Base-by-base conservation (phyloP, 2,113 vertebrate species). In the Tonatia bakeri region DNA sequence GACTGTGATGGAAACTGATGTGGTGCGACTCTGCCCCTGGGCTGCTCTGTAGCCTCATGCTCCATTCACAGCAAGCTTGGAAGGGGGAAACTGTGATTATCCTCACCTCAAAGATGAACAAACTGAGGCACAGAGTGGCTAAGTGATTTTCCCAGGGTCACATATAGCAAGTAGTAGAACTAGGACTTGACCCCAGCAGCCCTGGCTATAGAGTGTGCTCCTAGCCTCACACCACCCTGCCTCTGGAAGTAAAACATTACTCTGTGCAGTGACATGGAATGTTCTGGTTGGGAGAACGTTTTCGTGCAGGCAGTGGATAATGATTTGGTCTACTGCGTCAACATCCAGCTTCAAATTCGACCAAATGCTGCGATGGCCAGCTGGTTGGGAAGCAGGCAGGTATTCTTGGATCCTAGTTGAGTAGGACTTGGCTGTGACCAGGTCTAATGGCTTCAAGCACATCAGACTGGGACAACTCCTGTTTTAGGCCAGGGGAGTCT, bases 1-100 rank as follows among this genome's bases (percentile, higher is more conserved):
- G 26, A 7, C 12, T 2, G 8, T 6, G 20, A 24, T 5, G 20
- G 56, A 76, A 38, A 7, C 3, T 12, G 5, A 1, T 0, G 1
- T 45, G 43, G 15, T 13, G 20, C 22, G 4, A 15, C 16, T n/a
- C 59, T 14, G 47, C 56, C 33, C 61, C 14, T 15, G 16, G 2
- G 4, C 54, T 40, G 45, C 65, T 47, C 33, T 24, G 16, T 24
- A 28, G 59, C 56, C 45, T 70, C 22, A 5, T 17, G 17, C 38
- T 33, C 43, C 5, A 3, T 26, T 54, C 47, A 5, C n/a, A 89
- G 43, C 22, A 70, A 70, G 26, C n/a, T 11, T 40, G 5, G 9
- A 14, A 40, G 31, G 61, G 59, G 15, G 8, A 22, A 6, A 4
- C 31, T 61, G 0, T 69, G 24, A 22, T 67, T n/a, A 40, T 14